Conservation (phyloP, 2,888 invertebrate genomes). For the Hartigia nigra region DNA sequence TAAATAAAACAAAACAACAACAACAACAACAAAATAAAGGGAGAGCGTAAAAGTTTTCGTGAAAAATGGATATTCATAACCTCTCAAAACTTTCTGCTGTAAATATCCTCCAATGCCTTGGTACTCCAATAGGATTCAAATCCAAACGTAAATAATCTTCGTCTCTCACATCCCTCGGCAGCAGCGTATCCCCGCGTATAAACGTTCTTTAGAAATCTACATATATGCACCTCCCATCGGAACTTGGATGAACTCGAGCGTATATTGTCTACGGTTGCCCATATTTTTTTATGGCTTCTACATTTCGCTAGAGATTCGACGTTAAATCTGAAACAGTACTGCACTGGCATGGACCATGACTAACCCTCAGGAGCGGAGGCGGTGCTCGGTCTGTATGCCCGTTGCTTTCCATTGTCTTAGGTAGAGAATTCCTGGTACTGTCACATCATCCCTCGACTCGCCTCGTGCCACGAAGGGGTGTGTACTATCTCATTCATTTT, state of each 20-base stretch:
- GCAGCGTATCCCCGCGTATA: background rate
- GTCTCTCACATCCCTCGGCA: background rate
- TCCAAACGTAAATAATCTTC: background rate
- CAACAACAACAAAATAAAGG: too few relatives aligned
- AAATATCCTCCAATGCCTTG: background rate
- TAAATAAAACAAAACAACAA: background rate
- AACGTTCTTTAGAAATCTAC: background rate
- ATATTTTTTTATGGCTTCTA: conserved; percentile 2
- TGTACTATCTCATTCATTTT: conserved; percentile 48
- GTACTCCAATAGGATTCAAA: background rate
- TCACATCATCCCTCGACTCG: conserved; percentile 33
- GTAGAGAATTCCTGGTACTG: conserved; percentile 22
- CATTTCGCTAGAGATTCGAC: conserved; percentile 6
- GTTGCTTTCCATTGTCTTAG: conserved; percentile 23
- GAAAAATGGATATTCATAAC: background rate
- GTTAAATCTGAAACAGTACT: conserved; percentile 1
- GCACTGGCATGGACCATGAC: conserved; percentile 13
- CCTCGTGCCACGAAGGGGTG: conserved; percentile 27
- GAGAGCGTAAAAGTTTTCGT: background rate
- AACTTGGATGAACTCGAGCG: background rate
- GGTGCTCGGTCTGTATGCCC: conserved; percentile 11
- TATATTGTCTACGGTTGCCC: background rate
- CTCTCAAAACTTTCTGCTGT: background rate
- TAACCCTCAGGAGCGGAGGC: conserved; percentile 17
- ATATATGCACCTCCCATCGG: background rate